Evolutionary conservation across 2,113 vertebrate species (phyloP), one percentile per base, ranked within the genome.

Genomic region (Lampris megalopsis): DNA sequence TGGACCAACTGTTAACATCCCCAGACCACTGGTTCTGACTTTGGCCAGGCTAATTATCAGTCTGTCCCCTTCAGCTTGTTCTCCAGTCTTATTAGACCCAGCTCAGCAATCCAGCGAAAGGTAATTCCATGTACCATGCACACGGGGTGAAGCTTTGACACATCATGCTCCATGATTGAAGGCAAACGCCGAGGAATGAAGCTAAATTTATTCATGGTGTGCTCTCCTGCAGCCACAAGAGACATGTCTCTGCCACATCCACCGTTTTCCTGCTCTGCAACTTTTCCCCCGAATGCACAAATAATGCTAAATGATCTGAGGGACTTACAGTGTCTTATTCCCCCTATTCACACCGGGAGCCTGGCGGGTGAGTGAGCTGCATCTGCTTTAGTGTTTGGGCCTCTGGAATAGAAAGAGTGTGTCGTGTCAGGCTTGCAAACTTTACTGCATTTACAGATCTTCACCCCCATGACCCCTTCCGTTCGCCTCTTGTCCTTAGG

Each of bases 91-190:
- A 92, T 92, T 91, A 92, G 85, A 86, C 78, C 81, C 70, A 85
- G 83, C 85, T 90, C 87, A 73, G 91, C 89, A 89, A 89, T 93
- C 91, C 92, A 86, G 45, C 88, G 86, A 86, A 86, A 91, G 92
- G 90, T 93, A 93, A 94, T 94, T 92, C 88, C 82, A 83, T 87
- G 84, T 86, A 89, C 81, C 75, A 81, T 86, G 86, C 91, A 85
- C 88, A 83, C 89, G 86, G 92, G 89, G 84, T 75, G 79, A 90
- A 77, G 80, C 92, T 82, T 82, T 91, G 92, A 91, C 93, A 94
- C 93, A 93, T 94, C 94, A 93, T 93, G 93, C 89, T 92, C 91
- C 83, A 61, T 93, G 92, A 94, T 93, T 94, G 93, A 93, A 91
- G 92, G 91, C 92, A 92, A 93, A 94, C 94, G 94, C 92, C 77